These are phyloP conservation scores for Drosophila ustulata DNA, from an alignment of 2,888 invertebrate genomes.

Conservation along the genomic window DNA sequence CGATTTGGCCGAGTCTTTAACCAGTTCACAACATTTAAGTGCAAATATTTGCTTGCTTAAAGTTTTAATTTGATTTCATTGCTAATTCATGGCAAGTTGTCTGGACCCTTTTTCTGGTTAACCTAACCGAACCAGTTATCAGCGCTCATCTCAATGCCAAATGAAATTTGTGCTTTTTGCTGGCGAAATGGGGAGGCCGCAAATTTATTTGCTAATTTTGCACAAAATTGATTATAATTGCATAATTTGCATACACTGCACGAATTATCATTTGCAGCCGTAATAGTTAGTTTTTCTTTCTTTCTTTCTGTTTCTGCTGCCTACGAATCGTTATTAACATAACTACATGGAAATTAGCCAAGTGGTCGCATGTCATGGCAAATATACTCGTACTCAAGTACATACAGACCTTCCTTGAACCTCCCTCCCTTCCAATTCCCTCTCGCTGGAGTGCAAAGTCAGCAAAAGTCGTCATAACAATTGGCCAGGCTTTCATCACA, in stretches of 20 bases:
- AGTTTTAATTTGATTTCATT: constrained; percentile 65
- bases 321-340: constrained; percentile 33
- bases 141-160: constrained; percentile 9
- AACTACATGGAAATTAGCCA: constrained; percentile 56
- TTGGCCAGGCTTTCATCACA: constrained; percentile 27
- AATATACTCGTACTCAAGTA: constrained; percentile 17
- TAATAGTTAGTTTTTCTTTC: constrained; percentile 5
- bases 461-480: constrained; percentile 32
- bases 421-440: neutral
- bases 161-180: constrained; percentile 1
- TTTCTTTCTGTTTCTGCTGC: neutral
- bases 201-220: constrained; percentile 64
- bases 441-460: constrained; percentile 17
- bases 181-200: neutral
- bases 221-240: constrained; percentile 67
- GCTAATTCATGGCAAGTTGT: constrained; percentile 42
- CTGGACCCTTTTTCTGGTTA: constrained; percentile 11
- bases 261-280: constrained; percentile 35
- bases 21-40: constrained; percentile 43
- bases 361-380: constrained; percentile 34
- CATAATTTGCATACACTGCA: constrained; percentile 68
- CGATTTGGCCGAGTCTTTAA: constrained; percentile 14
- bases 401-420: constrained; percentile 14
- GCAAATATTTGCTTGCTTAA: constrained; percentile 57
- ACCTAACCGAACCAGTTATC: neutral